Percentiles rank a stretch among this genome's conserved stretches.
phyloP scores from a whole-genome alignment of 2,888 invertebrate genomes.

The Noctua pronuba region DNA sequence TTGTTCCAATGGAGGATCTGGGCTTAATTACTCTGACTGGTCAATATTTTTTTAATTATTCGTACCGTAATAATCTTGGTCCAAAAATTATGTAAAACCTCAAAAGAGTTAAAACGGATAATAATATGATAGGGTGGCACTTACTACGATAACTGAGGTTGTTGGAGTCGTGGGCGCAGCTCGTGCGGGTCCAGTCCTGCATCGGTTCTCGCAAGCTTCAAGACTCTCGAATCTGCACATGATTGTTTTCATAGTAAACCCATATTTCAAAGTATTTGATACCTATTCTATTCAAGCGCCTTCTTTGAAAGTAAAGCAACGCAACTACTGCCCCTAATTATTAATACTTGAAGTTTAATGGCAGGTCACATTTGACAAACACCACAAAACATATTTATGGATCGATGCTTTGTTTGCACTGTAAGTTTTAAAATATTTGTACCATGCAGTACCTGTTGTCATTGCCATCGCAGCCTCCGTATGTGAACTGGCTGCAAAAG shows the following conservation, averaged over 20 bases:
- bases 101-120: not conserved
- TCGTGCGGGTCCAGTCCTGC: constrained; percentile 77
- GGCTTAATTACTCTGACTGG: not conserved
- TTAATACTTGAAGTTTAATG: not conserved
- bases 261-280: not conserved
- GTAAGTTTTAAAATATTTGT: not conserved
- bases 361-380: not conserved
- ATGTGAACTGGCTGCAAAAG: constrained; percentile 94
- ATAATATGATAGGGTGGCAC: constrained; percentile 23
- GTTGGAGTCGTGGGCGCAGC: constrained; percentile 65
- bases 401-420: not conserved
- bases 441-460: constrained; percentile 94
- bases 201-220: constrained; percentile 91
- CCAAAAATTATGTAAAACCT: not conserved
- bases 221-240: constrained; percentile 91
- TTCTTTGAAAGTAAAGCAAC: not conserved
- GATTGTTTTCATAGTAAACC: not conserved
- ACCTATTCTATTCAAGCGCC: not conserved
- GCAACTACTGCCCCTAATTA: too few relatives aligned
- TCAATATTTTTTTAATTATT: not conserved
- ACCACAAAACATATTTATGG: not conserved
- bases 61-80: not conserved
- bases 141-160: constrained; percentile 54
- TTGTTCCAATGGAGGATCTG: not conserved
- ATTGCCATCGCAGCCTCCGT: constrained; percentile 97